Base-by-base conservation (phyloP, 2,797 vertebrate species). In the Cephalopachus bancanus region DNA sequence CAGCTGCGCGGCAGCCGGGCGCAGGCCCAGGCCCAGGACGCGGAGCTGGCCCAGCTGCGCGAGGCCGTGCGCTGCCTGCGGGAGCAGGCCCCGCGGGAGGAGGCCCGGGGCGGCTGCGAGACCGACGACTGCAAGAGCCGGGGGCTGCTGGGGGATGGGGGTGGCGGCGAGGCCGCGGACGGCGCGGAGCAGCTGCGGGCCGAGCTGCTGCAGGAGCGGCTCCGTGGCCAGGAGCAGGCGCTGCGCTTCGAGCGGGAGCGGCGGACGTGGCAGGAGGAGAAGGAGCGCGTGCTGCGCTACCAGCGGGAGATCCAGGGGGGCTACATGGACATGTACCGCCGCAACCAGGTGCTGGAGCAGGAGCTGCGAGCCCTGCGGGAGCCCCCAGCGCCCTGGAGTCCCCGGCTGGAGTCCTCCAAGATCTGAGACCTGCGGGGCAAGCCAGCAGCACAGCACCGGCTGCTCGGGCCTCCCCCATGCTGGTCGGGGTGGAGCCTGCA, bases 201-300 rank as follows among this genome's bases (percentile, higher is more conserved):
- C 0, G 99, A 99, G 98, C 98, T 99, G 92, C 98, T 99, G 95
- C 99, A 99, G 95, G 99, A 99, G 98, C 98, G 99, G 44, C 99
- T 99, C 69, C 99, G 99, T 98, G 99, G 99, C 94, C 99, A 99
- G 98, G 99, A 99, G 85, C 99, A 99, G 98, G 99, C 99, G 15
- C 98, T 98, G 91, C 99, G 99, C 97, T 99, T 99, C 81, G 99
- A 99, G 98, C 98, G 99, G 67, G 99, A 99, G 98, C 98, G 99
- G 94, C 99, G 98, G 98, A 99, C 99, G 7, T 99, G 99, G 99
- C 99, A 99, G 98, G 99, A 99, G 24, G 99, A 99, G 97, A 99
- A 99, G 98, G 99, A 99, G 97, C 99, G 99, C 97, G 99, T 99
- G 98, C 99, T 99, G 98, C 99, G 99, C 97, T 99, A 99, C 98